Evolutionary conservation across 2,888 invertebrate genomes (phyloP), one percentile per base, ranked within the genome.

Genomic region (Orchesella flavescens): DNA sequence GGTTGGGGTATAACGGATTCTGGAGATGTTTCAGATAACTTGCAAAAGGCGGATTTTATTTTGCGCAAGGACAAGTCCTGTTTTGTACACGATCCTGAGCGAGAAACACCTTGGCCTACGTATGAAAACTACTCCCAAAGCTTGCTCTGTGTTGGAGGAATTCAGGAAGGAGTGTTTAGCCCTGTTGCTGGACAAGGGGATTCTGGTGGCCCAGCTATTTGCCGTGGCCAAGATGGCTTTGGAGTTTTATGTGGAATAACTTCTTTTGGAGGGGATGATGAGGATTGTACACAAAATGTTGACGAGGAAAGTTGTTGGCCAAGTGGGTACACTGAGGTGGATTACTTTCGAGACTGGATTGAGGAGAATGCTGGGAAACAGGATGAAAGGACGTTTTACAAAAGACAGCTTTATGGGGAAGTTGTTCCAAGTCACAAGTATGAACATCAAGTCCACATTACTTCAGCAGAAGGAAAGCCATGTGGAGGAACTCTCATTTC

Each of bases 1-100:
- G 78, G 78, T 21, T 78, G 78, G 78, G 78, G 78, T 1, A 71
- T 46, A 9, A 71, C 71, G 12, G 78, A 69, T 15, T 21, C n/a
- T 1, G 2, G 44, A 4, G 19, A 44, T 10, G 9, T 17, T 1
- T 15, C 78, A 7, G 13, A 71, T 10, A 15, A 71, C 23, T 17
- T 78, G 24, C 78, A 78, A 63, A 78, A 78, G 34, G 23, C 71
- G 1, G 49, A 78, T 46, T 49, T 78, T 3, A 46, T 61, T 1
- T n/a, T 78, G 7, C 19, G 71, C 15, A 46, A 7, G 2, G 78
- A 78, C 61, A 13, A 43, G 15, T n/a, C 49, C 1, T 68, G 69
- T 21, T 69, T 44, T 24, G 43, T 1, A 5, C 13, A n/a, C 1
- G 17, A 15, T 7, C 34, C 34, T 7, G 34, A 34, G 7, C 34